Evolutionary conservation across 2,888 invertebrate genomes (phyloP).

Genomic region (Leucophenga maculata): DNA sequence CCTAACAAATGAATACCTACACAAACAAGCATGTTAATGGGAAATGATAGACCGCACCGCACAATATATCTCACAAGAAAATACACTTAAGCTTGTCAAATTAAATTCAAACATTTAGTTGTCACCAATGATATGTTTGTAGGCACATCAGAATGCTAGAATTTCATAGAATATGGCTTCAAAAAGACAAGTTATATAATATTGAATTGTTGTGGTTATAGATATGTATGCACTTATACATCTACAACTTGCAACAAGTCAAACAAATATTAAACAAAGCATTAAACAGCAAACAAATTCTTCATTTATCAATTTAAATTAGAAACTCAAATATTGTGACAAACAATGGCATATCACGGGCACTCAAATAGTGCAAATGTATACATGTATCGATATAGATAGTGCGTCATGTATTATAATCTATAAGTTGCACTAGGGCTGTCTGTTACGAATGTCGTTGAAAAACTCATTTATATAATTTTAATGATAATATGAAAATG

Average conservation of each 20-base stretch:
- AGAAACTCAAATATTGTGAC: background rate
- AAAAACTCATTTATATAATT: too few species aligned
- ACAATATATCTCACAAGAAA: conserved; percentile 11
- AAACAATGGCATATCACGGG: background rate
- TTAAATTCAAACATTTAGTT: conserved; percentile 30
- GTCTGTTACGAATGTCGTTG: too few species aligned
- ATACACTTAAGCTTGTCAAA: conserved; percentile 44
- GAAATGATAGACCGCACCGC: background rate
- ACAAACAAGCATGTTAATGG: background rate
- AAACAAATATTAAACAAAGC: background rate
- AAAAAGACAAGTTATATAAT: background rate
- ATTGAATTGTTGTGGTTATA: background rate
- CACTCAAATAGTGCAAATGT: background rate
- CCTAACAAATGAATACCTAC: background rate
- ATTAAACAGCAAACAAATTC: background rate
- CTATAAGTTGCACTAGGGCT: too few species aligned
- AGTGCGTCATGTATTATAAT: too few species aligned
- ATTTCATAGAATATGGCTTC: background rate
- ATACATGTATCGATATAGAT: too few species aligned
- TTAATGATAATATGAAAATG: too few species aligned
- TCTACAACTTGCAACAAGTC: background rate
- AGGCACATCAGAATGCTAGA: conserved; percentile 35
- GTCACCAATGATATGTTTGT: conserved; percentile 42
- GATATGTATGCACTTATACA: background rate
- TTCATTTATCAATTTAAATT: background rate